These are phyloP conservation scores for Anoplius nigerrimus DNA, from an alignment of 2,888 invertebrate species.

Conservation along the genomic window DNA sequence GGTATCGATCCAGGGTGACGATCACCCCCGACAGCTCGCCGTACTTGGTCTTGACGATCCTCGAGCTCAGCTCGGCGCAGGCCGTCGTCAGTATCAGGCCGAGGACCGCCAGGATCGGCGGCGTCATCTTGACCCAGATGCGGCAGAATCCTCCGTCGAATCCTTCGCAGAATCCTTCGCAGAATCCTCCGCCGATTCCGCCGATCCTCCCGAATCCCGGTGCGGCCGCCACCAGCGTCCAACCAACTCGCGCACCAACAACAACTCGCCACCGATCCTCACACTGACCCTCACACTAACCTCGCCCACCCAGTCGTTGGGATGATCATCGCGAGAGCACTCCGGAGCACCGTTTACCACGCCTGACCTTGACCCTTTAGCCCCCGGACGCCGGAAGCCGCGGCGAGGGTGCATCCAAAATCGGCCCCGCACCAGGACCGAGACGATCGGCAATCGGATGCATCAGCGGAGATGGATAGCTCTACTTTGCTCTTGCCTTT, in stretches of 20 bases:
- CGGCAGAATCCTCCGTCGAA: neutral
- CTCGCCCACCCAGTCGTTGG: too few species aligned
- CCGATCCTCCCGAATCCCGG: too few species aligned
- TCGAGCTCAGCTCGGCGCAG: constrained; percentile 80
- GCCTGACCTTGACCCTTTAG: constrained; percentile 40
- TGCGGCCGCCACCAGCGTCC: constrained; percentile 5
- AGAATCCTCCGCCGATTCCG: neutral
- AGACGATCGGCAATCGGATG: too few species aligned
- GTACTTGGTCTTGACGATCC: constrained; percentile 91
- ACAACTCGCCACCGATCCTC: too few species aligned
- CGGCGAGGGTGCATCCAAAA: constrained; percentile 18
- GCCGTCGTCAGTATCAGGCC: constrained; percentile 55
- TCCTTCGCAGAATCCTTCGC: too few species aligned
- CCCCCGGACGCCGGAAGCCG: constrained; percentile 2
- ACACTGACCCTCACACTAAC: too few species aligned
- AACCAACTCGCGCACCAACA: constrained; percentile 14
- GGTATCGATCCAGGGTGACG: constrained; percentile 86
- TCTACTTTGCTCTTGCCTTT: constrained; percentile 2
- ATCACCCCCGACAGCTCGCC: constrained; percentile 91
- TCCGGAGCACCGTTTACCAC: constrained; percentile 4
- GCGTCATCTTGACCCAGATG: constrained; percentile 56
- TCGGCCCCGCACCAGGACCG: constrained; percentile 34
- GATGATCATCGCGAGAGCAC: too few species aligned
- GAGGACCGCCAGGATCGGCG: constrained; percentile 56
- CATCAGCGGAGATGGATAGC: too few species aligned